Conservation (phyloP, 1,140 invertebrate genomes). For the Drosophila kikkawai region DNA sequence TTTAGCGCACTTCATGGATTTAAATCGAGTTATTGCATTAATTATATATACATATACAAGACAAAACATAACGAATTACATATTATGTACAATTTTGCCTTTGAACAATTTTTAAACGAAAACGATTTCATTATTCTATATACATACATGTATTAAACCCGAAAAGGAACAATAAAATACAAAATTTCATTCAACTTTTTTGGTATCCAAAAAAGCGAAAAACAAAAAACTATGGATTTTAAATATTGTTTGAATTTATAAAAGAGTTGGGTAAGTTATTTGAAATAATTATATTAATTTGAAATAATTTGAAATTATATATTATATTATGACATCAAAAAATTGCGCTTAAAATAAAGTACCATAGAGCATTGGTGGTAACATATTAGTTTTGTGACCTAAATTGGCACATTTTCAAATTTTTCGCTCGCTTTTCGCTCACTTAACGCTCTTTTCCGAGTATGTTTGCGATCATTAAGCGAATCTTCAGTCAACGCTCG, state of each 20-base stretch:
- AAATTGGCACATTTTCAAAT: no score
- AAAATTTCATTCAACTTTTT: slow-evolving; percentile 74
- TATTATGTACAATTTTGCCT: slow-evolving; percentile 75
- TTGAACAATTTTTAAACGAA: slow-evolving; percentile 68
- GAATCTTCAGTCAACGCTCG: no score
- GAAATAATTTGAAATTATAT: no score
- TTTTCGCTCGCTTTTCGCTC: no score
- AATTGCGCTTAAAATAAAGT: no score
- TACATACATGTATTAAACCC: slow-evolving; percentile 56
- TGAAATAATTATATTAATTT: not conserved
- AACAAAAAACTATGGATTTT: slow-evolving; percentile 34
- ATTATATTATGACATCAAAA: no score
- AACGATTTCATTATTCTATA: slow-evolving; percentile 71
- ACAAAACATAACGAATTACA: slow-evolving; percentile 52
- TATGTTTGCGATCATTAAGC: no score
- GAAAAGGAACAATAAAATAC: slow-evolving; percentile 75
- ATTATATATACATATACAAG: slow-evolving; percentile 53
- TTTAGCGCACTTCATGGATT: slow-evolving; percentile 57
- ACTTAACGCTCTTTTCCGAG: no score
- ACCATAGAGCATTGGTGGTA: no score
- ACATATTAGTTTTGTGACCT: no score
- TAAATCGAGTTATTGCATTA: slow-evolving; percentile 43
- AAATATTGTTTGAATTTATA: not conserved
- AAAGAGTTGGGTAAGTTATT: not conserved
- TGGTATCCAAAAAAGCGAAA: slow-evolving; percentile 77